Evolutionary conservation across 2,113 vertebrate species (phyloP), one percentile per base, ranked within the genome.

Genomic region (Dromiciops gliroides): DNA sequence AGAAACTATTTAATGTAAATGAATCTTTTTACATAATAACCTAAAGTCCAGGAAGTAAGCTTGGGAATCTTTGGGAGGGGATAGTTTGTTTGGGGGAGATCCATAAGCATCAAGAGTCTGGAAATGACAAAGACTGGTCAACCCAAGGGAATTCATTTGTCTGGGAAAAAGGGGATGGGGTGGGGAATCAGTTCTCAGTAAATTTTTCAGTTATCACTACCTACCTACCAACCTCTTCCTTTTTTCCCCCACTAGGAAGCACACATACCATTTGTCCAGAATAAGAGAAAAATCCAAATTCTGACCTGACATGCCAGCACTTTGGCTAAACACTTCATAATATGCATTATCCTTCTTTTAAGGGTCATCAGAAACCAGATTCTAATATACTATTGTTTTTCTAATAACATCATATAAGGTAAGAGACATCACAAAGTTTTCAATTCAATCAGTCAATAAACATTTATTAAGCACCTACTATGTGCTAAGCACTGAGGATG

Each of bases 291-390:
- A 91, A 28, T 50, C 48, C n/a, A 49, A 91, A 88, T 53, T 91
- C 93, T 91, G 91, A 52, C 6, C 25, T 48, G 14, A 60, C 26
- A 60, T 31, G 37, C 28, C 28, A 53, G 23, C 23, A 60, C 26
- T 26, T 88, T 60, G n/a, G 26, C 19, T 49, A 2, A 90, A 60
- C 51, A 26, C 48, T 56, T 48, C 7, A 44, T 16, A 22, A 90
- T 90, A 47, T 37, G 94, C 22, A 37, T 49, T 49, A 89, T 44
- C 44, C 50, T 95, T 96, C n/a, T 56, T 91, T 12, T 89, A 93
- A 48, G 26, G 91, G 23, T 14, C 16, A 47, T 50, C 51, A 60
- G 16, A 49, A 19, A 28, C 48, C 48, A 91, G 44, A 16, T 92
- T 50, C 25, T 8, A 56, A 52, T 49, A 94, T 91, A 26, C 44